Conservation (phyloP, 2,797 vertebrate genomes). For the Setipinna tenuifilis region DNA sequence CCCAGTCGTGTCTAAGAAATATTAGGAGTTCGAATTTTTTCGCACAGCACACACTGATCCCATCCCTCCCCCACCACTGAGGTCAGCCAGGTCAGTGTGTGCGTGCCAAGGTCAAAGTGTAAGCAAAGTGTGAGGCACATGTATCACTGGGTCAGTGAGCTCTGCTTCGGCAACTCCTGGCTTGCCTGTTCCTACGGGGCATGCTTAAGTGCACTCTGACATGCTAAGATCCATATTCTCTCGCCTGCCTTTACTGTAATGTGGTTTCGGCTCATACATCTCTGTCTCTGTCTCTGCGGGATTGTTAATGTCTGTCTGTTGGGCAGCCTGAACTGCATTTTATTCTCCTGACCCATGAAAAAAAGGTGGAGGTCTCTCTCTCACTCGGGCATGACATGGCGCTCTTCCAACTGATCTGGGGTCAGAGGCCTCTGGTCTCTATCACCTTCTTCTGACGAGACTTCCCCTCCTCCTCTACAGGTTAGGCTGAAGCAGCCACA, state of each 20-base stretch:
- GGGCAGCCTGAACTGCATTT: not conserved
- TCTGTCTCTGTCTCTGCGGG: not conserved
- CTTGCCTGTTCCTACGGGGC: not conserved
- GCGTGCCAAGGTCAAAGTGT: constrained; percentile 14
- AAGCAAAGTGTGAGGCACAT: constrained; percentile 53
- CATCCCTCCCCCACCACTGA: not conserved
- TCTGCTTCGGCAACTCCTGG: not conserved
- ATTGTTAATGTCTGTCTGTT: not conserved
- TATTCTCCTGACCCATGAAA: not conserved
- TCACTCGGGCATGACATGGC: not conserved
- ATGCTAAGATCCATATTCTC: not conserved
- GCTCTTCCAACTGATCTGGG: not conserved
- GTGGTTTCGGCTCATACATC: not conserved
- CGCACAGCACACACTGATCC: not conserved
- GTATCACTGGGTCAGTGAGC: not conserved
- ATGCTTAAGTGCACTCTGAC: not conserved
- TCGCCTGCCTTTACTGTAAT: too few species aligned
- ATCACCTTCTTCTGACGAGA: not conserved
- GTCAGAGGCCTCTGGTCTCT: not conserved
- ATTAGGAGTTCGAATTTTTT: not conserved
- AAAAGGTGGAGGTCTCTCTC: not conserved
- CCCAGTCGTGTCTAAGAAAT: constrained; percentile 8
- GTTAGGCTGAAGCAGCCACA: not conserved
- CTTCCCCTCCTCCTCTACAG: not conserved
- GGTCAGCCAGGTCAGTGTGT: constrained; percentile 25